phyloP scores from a whole-genome alignment of 2,888 invertebrate species.

The Cryptocephalus moraei region DNA sequence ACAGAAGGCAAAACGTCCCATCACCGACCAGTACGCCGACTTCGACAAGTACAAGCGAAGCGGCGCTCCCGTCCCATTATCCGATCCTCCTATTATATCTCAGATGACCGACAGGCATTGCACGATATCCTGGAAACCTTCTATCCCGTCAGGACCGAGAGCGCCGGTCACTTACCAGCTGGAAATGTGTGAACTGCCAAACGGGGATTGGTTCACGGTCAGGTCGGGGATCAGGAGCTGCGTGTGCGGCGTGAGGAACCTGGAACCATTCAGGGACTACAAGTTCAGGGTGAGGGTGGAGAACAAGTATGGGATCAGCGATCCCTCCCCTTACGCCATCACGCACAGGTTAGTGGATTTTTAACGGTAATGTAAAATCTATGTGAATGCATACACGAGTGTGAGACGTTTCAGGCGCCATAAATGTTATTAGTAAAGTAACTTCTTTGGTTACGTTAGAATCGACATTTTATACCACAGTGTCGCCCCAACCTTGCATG shows the following conservation, averaged over 20 bases:
- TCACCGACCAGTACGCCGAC: constrained; percentile 72
- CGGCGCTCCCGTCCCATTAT: constrained; percentile 77
- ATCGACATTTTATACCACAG: too few species aligned
- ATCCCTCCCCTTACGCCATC: constrained; percentile 85
- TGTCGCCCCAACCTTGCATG: too few species aligned
- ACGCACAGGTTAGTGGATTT: constrained; percentile 48
- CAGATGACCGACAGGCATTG: constrained; percentile 84
- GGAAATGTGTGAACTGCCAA: constrained; percentile 87
- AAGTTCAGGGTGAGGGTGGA: constrained; percentile 92
- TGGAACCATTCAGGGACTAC: constrained; percentile 91
- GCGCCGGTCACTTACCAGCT: constrained; percentile 90
- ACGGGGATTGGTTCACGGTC: constrained; percentile 87
- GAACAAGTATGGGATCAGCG: constrained; percentile 92
- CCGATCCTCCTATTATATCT: constrained; percentile 85
- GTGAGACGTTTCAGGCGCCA: too few species aligned
- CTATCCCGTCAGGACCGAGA: constrained; percentile 76
- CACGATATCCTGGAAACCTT: constrained; percentile 89
- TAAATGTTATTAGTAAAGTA: too few species aligned
- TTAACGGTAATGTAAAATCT: too few species aligned
- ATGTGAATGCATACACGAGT: too few species aligned
- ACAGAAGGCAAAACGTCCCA: constrained; percentile 52
- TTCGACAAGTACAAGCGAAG: constrained; percentile 74
- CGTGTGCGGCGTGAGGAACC: constrained; percentile 78
- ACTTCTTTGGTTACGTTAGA: too few species aligned
- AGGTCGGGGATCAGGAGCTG: constrained; percentile 78